Evolutionary conservation across 1,140 invertebrate genomes (phyloP).

Genomic region (Lethrus apterus): DNA sequence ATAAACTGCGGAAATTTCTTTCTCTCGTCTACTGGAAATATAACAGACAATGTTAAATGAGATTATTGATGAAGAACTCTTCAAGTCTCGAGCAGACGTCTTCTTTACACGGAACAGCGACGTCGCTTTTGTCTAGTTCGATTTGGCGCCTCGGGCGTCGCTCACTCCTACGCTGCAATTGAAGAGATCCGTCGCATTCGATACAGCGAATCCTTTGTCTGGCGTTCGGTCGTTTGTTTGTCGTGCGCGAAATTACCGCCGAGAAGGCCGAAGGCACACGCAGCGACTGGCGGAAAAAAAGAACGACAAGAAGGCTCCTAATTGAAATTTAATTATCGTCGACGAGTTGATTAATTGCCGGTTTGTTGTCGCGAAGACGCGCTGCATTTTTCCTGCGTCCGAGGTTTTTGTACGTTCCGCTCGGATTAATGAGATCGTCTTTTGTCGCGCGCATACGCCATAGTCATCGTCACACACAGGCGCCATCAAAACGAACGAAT

Average conservation of each 20-base stretch:
- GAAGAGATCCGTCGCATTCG: conserved; percentile 11
- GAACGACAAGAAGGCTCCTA: too few species aligned
- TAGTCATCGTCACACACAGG: too few species aligned
- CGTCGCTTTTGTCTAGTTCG: conserved; percentile 21
- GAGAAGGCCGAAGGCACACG: too few species aligned
- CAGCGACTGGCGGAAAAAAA: too few species aligned
- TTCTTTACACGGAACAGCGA: conserved; percentile 21
- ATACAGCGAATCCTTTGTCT: conserved; percentile 20
- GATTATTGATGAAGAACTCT: conserved; percentile 32
- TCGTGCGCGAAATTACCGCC: conserved; percentile 13
- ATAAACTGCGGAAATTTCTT: conserved; percentile 13
- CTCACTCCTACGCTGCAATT: conserved; percentile 9
- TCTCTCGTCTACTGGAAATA: conserved; percentile 13
- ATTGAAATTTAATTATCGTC: too few species aligned
- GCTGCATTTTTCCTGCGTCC: too few species aligned
- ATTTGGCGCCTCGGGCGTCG: conserved; percentile 25
- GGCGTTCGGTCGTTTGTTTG: conserved; percentile 15
- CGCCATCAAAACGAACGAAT: too few species aligned
- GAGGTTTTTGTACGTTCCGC: too few species aligned
- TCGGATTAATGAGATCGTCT: too few species aligned
- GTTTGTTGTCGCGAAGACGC: too few species aligned
- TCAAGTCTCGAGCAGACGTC: conserved; percentile 26
- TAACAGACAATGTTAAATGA: conserved; percentile 25
- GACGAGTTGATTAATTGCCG: too few species aligned
- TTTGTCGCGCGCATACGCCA: too few species aligned